phyloP scores from a whole-genome alignment of 2,797 vertebrate species.

The Phataginus tetradactyla region DNA sequence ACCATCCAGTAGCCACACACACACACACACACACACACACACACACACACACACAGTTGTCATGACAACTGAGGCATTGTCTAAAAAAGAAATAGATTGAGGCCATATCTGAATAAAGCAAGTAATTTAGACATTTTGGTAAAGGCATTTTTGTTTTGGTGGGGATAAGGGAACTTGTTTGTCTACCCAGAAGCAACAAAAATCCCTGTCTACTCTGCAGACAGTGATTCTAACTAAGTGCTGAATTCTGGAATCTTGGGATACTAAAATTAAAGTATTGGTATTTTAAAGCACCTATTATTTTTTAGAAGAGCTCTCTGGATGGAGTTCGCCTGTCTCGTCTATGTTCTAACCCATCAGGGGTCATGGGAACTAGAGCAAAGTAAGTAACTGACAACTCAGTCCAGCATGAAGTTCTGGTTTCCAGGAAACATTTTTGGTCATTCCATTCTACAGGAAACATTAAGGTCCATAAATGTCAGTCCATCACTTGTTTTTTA shows the following conservation, averaged over 20 bases:
- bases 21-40: background rate
- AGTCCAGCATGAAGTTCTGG: background rate
- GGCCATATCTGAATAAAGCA: background rate
- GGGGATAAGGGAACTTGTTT: background rate
- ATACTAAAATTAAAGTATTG: slow-evolving; percentile 3
- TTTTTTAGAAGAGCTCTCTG: slow-evolving; percentile 39
- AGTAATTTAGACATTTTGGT: slow-evolving; percentile 37
- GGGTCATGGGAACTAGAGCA: background rate
- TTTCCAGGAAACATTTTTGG: background rate
- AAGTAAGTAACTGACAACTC: background rate
- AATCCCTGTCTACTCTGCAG: background rate
- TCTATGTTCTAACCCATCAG: background rate
- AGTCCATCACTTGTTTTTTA: background rate
- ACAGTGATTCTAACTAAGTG: background rate
- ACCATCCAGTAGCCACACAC: background rate
- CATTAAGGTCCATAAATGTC: background rate
- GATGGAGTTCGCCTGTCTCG: background rate
- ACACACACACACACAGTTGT: background rate
- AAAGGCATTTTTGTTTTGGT: slow-evolving; percentile 11
- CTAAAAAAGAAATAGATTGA: slow-evolving; percentile 23
- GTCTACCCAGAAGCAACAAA: background rate
- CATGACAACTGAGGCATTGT: slow-evolving; percentile 17
- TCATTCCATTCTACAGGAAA: background rate
- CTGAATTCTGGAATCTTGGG: background rate
- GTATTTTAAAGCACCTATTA: background rate